phyloP scores from a whole-genome alignment of 37 sponge, comb jelly and placozoan genomes.

The Petrosia ficiformis region DNA sequence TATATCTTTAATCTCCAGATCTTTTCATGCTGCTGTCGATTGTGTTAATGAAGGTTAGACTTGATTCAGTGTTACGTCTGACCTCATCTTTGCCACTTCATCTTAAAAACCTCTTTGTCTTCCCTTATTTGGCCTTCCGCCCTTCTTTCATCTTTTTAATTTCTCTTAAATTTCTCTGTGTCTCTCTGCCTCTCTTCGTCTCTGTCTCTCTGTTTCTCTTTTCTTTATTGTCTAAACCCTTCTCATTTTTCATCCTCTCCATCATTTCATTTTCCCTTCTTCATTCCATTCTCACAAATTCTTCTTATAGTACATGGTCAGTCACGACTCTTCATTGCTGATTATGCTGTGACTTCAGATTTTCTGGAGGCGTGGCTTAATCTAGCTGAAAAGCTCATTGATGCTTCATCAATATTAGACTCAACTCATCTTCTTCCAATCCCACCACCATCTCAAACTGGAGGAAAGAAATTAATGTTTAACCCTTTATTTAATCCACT shows the following conservation, averaged over 20 bases:
- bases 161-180: too few species aligned
- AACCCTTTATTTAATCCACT: conserved; percentile 80
- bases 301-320: too few species aligned
- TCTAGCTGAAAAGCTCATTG: conserved; percentile 81
- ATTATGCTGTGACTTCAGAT: conserved; percentile 19
- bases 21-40: conserved; percentile 42
- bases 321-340: too few species aligned
- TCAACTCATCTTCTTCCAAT: conserved; percentile 67
- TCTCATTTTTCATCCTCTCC: not conserved
- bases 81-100: too few species aligned
- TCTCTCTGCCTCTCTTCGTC: too few species aligned
- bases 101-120: too few species aligned
- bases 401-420: conserved; percentile 70
- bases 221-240: not conserved
- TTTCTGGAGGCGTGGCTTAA: conserved; percentile 90
- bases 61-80: too few species aligned
- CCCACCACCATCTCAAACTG: conserved; percentile 38
- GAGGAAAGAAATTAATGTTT: conserved; percentile 40
- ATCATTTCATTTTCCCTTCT: too few species aligned
- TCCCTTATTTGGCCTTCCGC: too few species aligned
- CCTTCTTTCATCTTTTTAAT: too few species aligned
- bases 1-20: conserved; percentile 4
- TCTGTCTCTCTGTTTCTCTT: too few species aligned
- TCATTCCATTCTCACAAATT: conserved; percentile 1
- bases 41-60: not conserved